These are phyloP conservation scores for Caenorhabditis elegans DNA, from an alignment of 1,140 invertebrate genomes.

Conservation along the genomic window WBcel235 BX284602.5:7235501-7236000, in stretches of 20 bases:
- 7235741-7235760: slow-evolving; percentile 17
- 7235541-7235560: slow-evolving; percentile 44
- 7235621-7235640: slow-evolving; percentile 71
- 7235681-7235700: slow-evolving; percentile 38
- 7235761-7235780: background rate
- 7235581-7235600: slow-evolving; percentile 28
- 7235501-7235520: background rate
- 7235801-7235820: background rate
- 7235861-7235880: slow-evolving; percentile 5
- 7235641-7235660: slow-evolving; percentile 69
- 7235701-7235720: background rate
- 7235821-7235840: background rate
- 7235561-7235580: slow-evolving; percentile 26
- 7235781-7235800: background rate
- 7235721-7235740: background rate
- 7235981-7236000: background rate
- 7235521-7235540: slow-evolving; percentile 26
- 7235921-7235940: background rate
- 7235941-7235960: slow-evolving; percentile 14
- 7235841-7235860: background rate
- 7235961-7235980: background rate
- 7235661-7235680: slow-evolving; percentile 67
- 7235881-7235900: background rate
- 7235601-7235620: slow-evolving; percentile 57
- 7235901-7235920: slow-evolving; percentile 16